Evolutionary conservation across 2,888 invertebrate species (phyloP).

Genomic region (Choristoneura rosaceana): DNA sequence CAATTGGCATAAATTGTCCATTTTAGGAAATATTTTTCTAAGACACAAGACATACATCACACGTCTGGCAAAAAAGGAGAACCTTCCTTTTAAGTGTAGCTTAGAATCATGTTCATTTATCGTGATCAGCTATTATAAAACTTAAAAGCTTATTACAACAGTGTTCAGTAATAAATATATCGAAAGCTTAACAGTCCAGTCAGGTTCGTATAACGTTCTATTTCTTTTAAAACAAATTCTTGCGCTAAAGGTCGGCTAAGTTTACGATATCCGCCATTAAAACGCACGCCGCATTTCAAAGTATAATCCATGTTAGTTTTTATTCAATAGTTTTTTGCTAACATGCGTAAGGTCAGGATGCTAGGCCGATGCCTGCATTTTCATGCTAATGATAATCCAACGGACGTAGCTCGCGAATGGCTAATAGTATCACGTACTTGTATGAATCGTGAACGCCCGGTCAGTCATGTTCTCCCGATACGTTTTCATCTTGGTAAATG

Average conservation of each 20-base stretch:
- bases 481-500: constrained; percentile 40
- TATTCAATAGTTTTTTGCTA: constrained; percentile 29
- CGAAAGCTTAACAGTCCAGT: not conserved
- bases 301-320: constrained; percentile 29
- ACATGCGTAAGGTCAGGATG: constrained; percentile 40
- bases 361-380: constrained; percentile 37
- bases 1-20: too few relatives aligned
- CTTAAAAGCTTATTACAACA: too few relatives aligned
- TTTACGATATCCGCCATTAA: constrained; percentile 6
- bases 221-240: constrained; percentile 1
- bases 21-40: too few relatives aligned
- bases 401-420: constrained; percentile 18
- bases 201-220: not conserved
- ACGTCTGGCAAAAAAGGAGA: too few relatives aligned
- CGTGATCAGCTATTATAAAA: too few relatives aligned
- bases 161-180: not conserved
- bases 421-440: constrained; percentile 28
- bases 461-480: constrained; percentile 35
- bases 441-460: constrained; percentile 22
- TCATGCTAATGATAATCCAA: constrained; percentile 20
- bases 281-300: constrained; percentile 19
- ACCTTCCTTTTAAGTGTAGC: too few relatives aligned
- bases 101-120: too few relatives aligned
- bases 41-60: too few relatives aligned
- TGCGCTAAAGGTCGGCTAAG: not conserved